Evolutionary conservation across 2,113 vertebrate species (phyloP).

Genomic region (Platichthys stellatus): DNA sequence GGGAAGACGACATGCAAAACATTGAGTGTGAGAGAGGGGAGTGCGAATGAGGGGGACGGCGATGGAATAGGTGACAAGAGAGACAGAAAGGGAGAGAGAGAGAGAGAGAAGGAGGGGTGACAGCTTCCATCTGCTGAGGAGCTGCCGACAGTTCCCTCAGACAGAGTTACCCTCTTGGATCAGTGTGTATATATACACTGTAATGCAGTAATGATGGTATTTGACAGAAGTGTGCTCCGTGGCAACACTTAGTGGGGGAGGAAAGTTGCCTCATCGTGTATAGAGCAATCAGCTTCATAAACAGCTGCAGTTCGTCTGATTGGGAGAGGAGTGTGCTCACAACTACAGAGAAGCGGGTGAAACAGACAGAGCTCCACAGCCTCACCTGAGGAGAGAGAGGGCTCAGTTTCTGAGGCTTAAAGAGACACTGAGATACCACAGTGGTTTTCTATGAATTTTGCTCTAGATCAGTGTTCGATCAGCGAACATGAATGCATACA

Average conservation of each 20-base stretch:
- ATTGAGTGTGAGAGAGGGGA: conserved; percentile 30
- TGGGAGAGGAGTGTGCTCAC: conserved; percentile 28
- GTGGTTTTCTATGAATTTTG: too few relatives aligned
- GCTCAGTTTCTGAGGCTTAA: not conserved
- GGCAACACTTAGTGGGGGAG: conserved; percentile 58
- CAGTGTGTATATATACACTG: conserved; percentile 33
- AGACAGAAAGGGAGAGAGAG: not conserved
- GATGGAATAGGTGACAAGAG: conserved; percentile 50
- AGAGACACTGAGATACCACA: not conserved
- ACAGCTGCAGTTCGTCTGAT: conserved; percentile 58
- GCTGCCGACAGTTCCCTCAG: conserved; percentile 40
- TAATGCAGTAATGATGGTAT: conserved; percentile 70
- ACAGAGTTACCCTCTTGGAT: conserved; percentile 62
- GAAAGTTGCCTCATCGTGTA: conserved; percentile 51
- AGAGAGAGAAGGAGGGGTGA: conserved; percentile 14
- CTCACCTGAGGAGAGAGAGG: conserved; percentile 8
- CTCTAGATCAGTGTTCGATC: too few relatives aligned
- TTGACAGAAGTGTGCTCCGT: conserved; percentile 61
- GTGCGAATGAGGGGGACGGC: conserved; percentile 19
- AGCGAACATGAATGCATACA: too few relatives aligned
- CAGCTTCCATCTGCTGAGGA: conserved; percentile 68
- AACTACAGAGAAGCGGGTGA: not conserved
- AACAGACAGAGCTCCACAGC: not conserved
- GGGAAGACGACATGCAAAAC: conserved; percentile 45
- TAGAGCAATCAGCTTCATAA: conserved; percentile 45